phyloP scores from a whole-genome alignment of 1,140 invertebrate genomes.

The Araneus ventricosus region DNA sequence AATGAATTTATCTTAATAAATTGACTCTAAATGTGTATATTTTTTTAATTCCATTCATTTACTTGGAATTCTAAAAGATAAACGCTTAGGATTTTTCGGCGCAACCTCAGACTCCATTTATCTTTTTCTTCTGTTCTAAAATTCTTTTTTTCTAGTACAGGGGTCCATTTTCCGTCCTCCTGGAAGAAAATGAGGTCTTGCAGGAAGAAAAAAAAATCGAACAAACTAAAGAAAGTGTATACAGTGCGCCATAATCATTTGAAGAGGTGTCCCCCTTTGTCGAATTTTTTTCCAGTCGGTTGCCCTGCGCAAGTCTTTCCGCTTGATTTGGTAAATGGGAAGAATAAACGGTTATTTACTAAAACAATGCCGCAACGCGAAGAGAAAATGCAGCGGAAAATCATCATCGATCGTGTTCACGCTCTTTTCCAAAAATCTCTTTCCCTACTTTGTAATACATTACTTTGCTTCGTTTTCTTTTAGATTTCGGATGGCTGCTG shows the following conservation, averaged over 20 bases:
- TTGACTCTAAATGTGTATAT: too few relatives aligned
- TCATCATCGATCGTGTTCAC: conserved; percentile 28
- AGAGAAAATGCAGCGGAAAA: conserved; percentile 30
- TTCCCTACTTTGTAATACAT: not conserved
- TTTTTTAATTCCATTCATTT: too few relatives aligned
- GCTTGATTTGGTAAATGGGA: conserved; percentile 46
- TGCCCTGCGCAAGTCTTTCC: conserved; percentile 2
- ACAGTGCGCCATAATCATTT: conserved; percentile 36
- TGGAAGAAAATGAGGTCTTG: not conserved
- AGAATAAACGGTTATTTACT: conserved; percentile 57
- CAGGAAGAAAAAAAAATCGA: not conserved
- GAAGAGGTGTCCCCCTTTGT: conserved; percentile 46
- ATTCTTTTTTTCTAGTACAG: not conserved
- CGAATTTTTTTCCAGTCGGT: conserved; percentile 40
- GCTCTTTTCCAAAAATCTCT: not conserved
- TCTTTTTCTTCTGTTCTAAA: not conserved
- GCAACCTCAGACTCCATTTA: not conserved
- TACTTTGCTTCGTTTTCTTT: not conserved
- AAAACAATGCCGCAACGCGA: conserved; percentile 41
- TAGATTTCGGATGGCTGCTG: not conserved
- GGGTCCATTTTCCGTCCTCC: not conserved
- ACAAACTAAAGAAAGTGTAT: not conserved
- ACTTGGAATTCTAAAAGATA: too few relatives aligned
- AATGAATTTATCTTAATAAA: too few relatives aligned
- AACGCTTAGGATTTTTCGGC: too few relatives aligned